Base-by-base conservation (phyloP, 2,797 vertebrate genomes). In the Silurus aristotelis region DNA sequence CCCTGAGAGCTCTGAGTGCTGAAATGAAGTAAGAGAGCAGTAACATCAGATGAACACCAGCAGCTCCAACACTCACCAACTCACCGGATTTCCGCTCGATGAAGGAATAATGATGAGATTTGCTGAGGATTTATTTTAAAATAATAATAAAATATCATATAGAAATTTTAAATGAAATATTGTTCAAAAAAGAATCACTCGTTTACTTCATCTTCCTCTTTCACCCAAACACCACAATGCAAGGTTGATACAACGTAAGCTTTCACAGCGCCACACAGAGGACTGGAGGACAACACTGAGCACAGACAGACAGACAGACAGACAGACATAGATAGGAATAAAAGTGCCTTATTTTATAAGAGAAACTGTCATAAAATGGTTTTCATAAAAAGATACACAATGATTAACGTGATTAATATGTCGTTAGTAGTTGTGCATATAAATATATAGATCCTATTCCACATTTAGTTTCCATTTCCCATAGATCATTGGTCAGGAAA, bases 251-350 rank as follows among this genome's bases (percentile, higher is more conserved):
- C 68, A 25, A 17, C 17, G 6, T n/a, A 61, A n/a, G 7, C 6
- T 0, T 38, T 25, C 63, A 6, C 8, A 86, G 43, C 64, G 85
- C 85, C 85, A 70, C 72, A 80, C 83, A 15, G 43, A 63, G 85
- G 12, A 19, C 14, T 3, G 85, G 85, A 86, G 77, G 13, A 79
- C 5, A 5, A 27, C 27, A 67, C 25, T 0, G 13, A 67, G 12
- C 27, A 67, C 0, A 12, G 68, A 22, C 20, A 43, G 31, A 38
- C 38, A 9, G 31, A 43, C 43, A 46, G 68, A 52, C 10, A 52
- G 48, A 52, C 10, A 52, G 8, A 52, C 1, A 38, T 2, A 38
- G 38, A 38, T 38, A 38, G 38, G 56, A 58, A 17, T 12, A 58
- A 15, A 58, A 15, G 56, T 58, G 56, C 31, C 31, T 38, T 38